Evolutionary conservation across 1,140 invertebrate genomes (phyloP).

Genomic region (Drosophila kurseongensis): DNA sequence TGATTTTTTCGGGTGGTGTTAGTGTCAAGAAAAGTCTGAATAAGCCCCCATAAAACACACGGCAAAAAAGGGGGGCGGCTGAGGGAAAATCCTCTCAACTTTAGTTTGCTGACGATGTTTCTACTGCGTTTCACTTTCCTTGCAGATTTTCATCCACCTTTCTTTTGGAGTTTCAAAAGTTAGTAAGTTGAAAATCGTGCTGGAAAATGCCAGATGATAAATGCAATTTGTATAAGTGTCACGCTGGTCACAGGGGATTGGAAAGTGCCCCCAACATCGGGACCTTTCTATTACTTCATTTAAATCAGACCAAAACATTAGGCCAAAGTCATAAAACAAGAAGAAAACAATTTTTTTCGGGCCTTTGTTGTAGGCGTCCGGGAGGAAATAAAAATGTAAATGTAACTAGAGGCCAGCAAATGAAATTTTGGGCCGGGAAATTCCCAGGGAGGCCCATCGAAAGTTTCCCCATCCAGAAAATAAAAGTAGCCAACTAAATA

Average conservation of each 20-base stretch:
- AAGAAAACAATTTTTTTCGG: constrained; percentile 29
- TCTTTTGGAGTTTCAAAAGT: constrained; percentile 12
- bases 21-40: constrained; percentile 33
- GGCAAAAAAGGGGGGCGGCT: constrained; percentile 18
- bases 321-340: constrained; percentile 56
- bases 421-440: constrained; percentile 60
- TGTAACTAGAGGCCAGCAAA: constrained; percentile 66
- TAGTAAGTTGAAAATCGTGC: background rate
- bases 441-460: constrained; percentile 22
- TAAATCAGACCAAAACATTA: constrained; percentile 56
- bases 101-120: constrained; percentile 28
- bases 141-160: background rate
- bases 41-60: constrained; percentile 72
- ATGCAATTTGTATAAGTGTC: constrained; percentile 73
- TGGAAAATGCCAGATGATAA: constrained; percentile 19
- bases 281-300: constrained; percentile 22
- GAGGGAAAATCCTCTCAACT: constrained; percentile 9
- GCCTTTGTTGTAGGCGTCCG: constrained; percentile 44
- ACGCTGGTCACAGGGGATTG: constrained; percentile 22
- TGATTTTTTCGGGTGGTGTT: constrained; percentile 1
- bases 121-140: constrained; percentile 5
- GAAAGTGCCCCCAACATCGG: constrained; percentile 38
- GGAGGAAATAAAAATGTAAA: constrained; percentile 80
- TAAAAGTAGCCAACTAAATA: constrained; percentile 46
- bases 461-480: constrained; percentile 7